Evolutionary conservation across 2,797 vertebrate genomes (phyloP).

Genomic region (Coracias cyanogaster): DNA sequence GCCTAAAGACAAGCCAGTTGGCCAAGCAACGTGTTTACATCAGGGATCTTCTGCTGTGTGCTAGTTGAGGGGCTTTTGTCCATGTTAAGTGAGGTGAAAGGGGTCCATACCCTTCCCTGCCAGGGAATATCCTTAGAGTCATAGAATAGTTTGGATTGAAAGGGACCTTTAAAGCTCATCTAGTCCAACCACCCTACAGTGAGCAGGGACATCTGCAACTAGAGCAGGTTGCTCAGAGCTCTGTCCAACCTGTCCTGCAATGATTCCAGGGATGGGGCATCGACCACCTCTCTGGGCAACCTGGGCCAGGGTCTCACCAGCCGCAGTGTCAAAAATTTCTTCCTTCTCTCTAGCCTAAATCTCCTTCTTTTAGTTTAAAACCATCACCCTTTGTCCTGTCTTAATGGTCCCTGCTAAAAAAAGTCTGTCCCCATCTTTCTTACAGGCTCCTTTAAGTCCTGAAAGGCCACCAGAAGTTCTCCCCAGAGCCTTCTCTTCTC

Average conservation of each 20-base stretch:
- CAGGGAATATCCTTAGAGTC: neutral
- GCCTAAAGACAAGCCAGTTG: neutral
- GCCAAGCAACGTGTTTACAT: neutral
- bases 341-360: neutral
- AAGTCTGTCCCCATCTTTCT: neutral
- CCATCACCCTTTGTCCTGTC: neutral
- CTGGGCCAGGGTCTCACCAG: neutral
- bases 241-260: neutral
- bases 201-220: neutral
- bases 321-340: neutral
- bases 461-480: neutral
- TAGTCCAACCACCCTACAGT: neutral
- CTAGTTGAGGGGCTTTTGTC: neutral
- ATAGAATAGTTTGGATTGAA: neutral
- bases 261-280: neutral
- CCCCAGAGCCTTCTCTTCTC: neutral
- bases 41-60: neutral
- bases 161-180: neutral
- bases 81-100: neutral
- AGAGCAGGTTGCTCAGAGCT: neutral
- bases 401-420: neutral
- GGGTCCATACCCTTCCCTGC: neutral
- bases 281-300: neutral
- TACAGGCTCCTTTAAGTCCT: neutral
- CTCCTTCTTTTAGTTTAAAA: neutral